Base-by-base conservation (phyloP, 2,113 vertebrate genomes). In the Podiceps cristatus region DNA sequence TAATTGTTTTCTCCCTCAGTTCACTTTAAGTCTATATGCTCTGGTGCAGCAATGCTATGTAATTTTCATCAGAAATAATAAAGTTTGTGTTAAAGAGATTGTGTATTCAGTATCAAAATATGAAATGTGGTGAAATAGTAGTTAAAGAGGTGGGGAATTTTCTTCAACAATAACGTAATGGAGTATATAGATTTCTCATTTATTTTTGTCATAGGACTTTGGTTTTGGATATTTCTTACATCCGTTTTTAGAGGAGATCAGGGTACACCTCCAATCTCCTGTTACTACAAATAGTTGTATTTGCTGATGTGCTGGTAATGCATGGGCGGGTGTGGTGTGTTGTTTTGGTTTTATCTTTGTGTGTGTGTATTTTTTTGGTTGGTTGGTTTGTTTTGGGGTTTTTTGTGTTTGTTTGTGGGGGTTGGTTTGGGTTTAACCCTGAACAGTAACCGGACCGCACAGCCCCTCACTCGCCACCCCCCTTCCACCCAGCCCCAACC, bases 31-130 rank as follows among this genome's bases (percentile, higher is more conserved):
- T 27, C 29, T 47, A 8, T 63, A 14, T 72, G 45, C 85, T 90
- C 67, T 89, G 53, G 49, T 74, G 47, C 72, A 86, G 56, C 73
- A 68, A 10, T 75, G 63, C 66, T 87, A 31, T 79, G 56, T 83
- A 44, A 83, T 97, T 97, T 97, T 94, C 52, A 44, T 85, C 22
- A 88, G 49, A 66, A 59, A 88, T 91, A 83, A 80, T 58, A 75
- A 42, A 56, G 5, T 60, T 81, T 63, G 72, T 94, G 35, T 17
- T 25, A 84, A 53, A 76, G 62, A 93, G 50, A 62, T 25, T 92
- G 3, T 28, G 9, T 94, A 63, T 88, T 96, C 62, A 53, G 42
- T 40, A n/a, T 42, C 67, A 67, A 93, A 90, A 84, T 56, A 75
- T 29, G 53, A 85, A 93, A 75, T 55, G 23, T 92, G 83, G 69